phyloP scores from a whole-genome alignment of 2,888 invertebrate genomes.

The Lepidonotus clava region DNA sequence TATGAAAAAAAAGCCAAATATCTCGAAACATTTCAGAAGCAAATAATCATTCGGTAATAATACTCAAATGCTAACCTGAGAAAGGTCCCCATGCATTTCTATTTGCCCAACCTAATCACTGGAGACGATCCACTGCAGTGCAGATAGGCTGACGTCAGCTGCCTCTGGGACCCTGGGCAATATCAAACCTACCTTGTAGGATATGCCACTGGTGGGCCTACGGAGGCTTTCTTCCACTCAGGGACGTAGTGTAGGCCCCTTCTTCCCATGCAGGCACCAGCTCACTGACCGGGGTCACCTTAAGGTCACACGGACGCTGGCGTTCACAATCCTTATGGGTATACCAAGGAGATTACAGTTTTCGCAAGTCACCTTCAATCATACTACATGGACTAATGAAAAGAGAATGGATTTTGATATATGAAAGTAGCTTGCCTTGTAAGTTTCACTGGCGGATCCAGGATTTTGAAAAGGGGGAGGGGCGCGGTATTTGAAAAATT shows the following conservation, averaged over 20 bases:
- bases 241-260: not conserved
- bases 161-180: not conserved
- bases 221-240: not conserved
- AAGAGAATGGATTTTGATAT: not conserved
- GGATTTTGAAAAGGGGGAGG: too few species aligned
- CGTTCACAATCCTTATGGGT: too few species aligned
- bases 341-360: too few species aligned
- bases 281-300: not conserved
- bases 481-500: too few species aligned
- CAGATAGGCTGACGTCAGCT: not conserved
- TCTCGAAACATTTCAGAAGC: too few species aligned
- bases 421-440: not conserved
- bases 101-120: too few species aligned
- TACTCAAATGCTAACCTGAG: too few species aligned
- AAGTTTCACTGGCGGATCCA: too few species aligned
- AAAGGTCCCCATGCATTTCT: too few species aligned
- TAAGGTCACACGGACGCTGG: not conserved
- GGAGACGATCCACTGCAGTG: too few species aligned
- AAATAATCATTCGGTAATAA: too few species aligned
- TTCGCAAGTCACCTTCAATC: not conserved
- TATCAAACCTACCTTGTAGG: not conserved
- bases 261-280: not conserved
- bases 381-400: not conserved
- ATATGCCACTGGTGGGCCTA: not conserved
- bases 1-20: too few species aligned